Evolutionary conservation across 2,113 vertebrate species (phyloP).

Genomic region (Deroptyus accipitrinus): DNA sequence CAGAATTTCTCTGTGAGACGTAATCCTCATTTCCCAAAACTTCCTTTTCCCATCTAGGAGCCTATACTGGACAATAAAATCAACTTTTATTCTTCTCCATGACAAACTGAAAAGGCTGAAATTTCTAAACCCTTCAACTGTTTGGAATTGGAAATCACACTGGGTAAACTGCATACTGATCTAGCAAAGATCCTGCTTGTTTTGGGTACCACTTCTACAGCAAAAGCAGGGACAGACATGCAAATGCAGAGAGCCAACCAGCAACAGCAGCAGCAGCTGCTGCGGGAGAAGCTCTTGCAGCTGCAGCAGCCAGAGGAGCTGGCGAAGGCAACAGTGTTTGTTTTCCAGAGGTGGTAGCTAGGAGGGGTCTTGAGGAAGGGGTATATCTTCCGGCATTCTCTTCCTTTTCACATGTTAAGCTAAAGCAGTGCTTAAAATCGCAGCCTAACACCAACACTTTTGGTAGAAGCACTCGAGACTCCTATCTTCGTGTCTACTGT

Average conservation of each 20-base stretch:
- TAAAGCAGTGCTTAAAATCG: neutral
- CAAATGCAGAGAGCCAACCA: rapidly evolving
- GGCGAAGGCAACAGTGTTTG: rapidly evolving
- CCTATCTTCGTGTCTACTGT: rapidly evolving
- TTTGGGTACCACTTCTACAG: neutral
- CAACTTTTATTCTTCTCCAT: rapidly evolving
- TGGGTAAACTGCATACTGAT: neutral
- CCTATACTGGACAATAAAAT: neutral
- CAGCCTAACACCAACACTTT: neutral
- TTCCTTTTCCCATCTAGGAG: neutral
- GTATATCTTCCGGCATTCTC: neutral
- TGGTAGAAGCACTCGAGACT: neutral
- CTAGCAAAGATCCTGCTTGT: neutral
- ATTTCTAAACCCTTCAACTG: neutral
- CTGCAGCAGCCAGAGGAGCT: neutral
- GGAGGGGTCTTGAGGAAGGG: neutral
- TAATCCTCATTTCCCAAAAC: neutral
- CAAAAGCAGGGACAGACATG: neutral
- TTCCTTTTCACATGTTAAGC: neutral
- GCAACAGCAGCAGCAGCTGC: neutral
- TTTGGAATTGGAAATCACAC: neutral
- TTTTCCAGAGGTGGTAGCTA: neutral
- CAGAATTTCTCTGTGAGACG: neutral
- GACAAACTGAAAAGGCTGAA: neutral
- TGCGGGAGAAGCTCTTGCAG: neutral